Evolutionary conservation across 2,888 invertebrate genomes (phyloP), one percentile per base, ranked within the genome.

Genomic region (Hololepta plana): DNA sequence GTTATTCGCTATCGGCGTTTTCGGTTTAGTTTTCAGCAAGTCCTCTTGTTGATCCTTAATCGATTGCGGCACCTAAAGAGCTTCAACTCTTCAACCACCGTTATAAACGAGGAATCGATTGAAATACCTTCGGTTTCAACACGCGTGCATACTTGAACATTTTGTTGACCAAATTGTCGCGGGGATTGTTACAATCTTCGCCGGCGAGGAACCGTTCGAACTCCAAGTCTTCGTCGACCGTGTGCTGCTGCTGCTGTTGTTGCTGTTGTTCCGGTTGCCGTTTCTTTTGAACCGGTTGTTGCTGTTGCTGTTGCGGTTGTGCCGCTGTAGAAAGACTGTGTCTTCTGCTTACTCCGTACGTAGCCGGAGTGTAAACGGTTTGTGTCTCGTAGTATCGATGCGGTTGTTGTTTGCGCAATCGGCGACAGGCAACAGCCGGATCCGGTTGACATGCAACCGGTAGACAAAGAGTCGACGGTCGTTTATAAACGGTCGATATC

Each of bases 401-500:
- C n/a, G n/a, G n/a, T n/a, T 27, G 35, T 11, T 29, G 31, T 32
- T 32, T 34, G 12, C 31, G 23, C n/a, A 24, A 27, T n/a, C 37
- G 33, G 8, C 38, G 38, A 25, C 36, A 36, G 8, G 33, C 35
- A 10, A 11, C 15, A 1, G 44, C 44, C 4, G 49, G 49, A 34
- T 51, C 50, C 1, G 41, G 49, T 30, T 49, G 49, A 25, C 42
- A 41, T 4, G 43, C 38, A 8, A 50, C 33, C 3, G 50, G 51
- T 15, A 51, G 32, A 29, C 49, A 51, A n/a, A 49, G 38, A 4
- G 46, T 36, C 3, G 49, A 49, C 3, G 51, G 49, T 27, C 43
- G 40, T 32, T 48, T 50, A 29, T 38, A 43, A 2, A 46, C 16
- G n/a, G 39, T 30, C n/a, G 38, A 32, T 2, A 33, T 29, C 1